A percentile compares a stretch with the other conserved stretches of the same genome.
Conservation (phyloP, 2,797 vertebrate genomes). For the Limnodromus scolopaceus region DNA sequence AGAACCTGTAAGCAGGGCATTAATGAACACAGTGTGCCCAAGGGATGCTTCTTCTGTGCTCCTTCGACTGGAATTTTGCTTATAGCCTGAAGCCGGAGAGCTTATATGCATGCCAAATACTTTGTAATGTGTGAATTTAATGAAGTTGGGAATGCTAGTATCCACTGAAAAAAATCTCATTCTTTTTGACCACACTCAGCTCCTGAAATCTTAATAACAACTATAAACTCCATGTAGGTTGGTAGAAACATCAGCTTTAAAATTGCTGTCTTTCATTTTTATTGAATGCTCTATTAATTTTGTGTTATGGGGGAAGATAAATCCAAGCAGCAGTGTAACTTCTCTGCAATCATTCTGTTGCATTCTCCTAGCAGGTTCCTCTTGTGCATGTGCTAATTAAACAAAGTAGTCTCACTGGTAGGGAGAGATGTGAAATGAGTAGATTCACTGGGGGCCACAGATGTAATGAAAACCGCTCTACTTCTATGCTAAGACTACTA, state of each 20-base stretch:
- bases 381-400: constrained; percentile 9
- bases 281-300: neutral
- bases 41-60: neutral
- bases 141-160: neutral
- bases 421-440: neutral
- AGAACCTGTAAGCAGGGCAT: neutral
- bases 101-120: neutral
- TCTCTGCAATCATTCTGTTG: neutral
- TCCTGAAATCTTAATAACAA: neutral
- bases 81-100: neutral
- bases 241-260: neutral
- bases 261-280: neutral
- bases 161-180: neutral
- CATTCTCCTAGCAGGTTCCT: neutral
- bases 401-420: neutral
- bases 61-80: constrained; percentile 12
- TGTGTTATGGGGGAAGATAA: neutral
- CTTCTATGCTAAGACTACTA: neutral
- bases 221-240: neutral
- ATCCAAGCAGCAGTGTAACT: neutral
- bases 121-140: constrained; percentile 16
- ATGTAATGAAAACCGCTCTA: neutral
- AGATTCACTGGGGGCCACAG: neutral
- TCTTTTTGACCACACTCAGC: neutral
- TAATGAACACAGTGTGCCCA: constrained; percentile 2